These are phyloP conservation scores for Pseudotriccus pelzelni DNA, from an alignment of 2,797 vertebrate genomes.

Conservation along the genomic window DNA sequence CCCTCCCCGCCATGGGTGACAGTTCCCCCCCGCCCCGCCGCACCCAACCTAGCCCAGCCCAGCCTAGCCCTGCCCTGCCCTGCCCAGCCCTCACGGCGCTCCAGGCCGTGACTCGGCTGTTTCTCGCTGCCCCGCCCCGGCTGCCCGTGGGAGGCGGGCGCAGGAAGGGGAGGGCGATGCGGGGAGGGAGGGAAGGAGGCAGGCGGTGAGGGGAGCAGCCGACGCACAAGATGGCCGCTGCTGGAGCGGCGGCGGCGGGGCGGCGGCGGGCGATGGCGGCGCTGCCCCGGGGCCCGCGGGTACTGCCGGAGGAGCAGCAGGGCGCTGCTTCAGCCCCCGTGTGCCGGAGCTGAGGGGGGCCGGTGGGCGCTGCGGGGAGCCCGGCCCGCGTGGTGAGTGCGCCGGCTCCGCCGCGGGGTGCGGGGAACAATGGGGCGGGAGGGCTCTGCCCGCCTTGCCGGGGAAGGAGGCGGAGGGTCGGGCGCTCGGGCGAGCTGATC, in stretches of 20 bases:
- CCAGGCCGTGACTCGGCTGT: neutral
- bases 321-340: constrained; percentile 31
- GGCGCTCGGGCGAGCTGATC: neutral
- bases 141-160: constrained; percentile 16
- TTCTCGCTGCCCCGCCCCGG: neutral
- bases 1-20: rapidly evolving
- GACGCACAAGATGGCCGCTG: constrained; percentile 79
- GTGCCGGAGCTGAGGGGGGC: constrained; percentile 75
- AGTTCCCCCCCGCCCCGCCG: rapidly evolving
- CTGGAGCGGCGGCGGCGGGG: constrained; percentile 69
- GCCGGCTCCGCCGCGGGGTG: neutral
- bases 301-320: neutral
- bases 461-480: neutral
- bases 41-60: rapidly evolving
- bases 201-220: neutral
- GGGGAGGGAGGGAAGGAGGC: neutral
- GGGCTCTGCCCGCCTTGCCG: neutral
- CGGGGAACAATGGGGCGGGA: neutral
- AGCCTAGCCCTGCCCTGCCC: rapidly evolving
- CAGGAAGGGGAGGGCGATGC: constrained; percentile 38
- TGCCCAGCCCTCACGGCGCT: rapidly evolving
- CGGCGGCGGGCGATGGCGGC: constrained; percentile 29
- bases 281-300: neutral
- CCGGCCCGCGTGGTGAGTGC: constrained; percentile 71
- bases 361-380: constrained; percentile 42